Evolutionary conservation across 1,140 invertebrate genomes (phyloP).

Genomic region (Brachionus manjavacas): DNA sequence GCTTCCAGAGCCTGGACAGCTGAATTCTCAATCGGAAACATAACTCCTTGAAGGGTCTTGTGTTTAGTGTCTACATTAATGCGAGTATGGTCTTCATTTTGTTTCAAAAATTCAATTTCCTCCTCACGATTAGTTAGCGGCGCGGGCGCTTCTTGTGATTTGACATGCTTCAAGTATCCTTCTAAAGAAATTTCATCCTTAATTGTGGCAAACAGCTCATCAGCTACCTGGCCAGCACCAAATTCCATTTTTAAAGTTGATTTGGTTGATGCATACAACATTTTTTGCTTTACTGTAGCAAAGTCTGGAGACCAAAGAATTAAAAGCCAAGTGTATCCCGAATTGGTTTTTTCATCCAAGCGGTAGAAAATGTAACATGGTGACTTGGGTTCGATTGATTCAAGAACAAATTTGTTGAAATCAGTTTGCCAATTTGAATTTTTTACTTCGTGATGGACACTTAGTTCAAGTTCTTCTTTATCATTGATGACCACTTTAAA

Average conservation of each 20-base stretch:
- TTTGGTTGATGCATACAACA: slow-evolving; percentile 97
- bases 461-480: slow-evolving; percentile 15
- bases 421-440: background rate
- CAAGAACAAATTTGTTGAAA: background rate
- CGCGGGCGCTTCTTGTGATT: slow-evolving; percentile 71
- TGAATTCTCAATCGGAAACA: slow-evolving; percentile 81
- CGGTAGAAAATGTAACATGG: slow-evolving; percentile 90
- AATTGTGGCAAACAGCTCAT: slow-evolving; percentile 62
- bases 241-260: slow-evolving; percentile 95
- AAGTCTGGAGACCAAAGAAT: slow-evolving; percentile 87
- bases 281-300: slow-evolving; percentile 72
- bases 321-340: slow-evolving; percentile 82
- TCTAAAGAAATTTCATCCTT: slow-evolving; percentile 74
- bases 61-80: slow-evolving; percentile 38
- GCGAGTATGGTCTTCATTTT: slow-evolving; percentile 61
- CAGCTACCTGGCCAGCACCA: slow-evolving; percentile 78
- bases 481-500: slow-evolving; percentile 39
- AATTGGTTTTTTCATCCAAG: slow-evolving; percentile 70
- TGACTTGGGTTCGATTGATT: slow-evolving; percentile 67
- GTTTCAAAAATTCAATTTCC: slow-evolving; percentile 74
- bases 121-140: slow-evolving; percentile 83
- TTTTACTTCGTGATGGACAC: background rate
- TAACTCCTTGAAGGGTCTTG: slow-evolving; percentile 75
- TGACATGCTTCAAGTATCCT: slow-evolving; percentile 75
- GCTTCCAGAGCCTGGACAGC: slow-evolving; percentile 68